phyloP scores from a whole-genome alignment of 2,113 vertebrate species.

The Corythornis cristatus region DNA sequence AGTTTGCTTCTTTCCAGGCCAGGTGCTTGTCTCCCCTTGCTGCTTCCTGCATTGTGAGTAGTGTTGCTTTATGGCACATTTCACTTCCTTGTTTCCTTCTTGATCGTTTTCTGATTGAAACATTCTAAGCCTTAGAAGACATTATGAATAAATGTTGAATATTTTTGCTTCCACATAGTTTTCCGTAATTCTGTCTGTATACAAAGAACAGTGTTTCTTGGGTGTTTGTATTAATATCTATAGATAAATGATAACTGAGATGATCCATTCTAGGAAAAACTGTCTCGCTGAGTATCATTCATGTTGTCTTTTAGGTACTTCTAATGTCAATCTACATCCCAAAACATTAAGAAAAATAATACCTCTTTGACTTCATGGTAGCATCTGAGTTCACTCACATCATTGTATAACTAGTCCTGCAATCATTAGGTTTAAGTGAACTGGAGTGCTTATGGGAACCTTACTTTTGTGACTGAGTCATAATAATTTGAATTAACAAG shows the following conservation, averaged over 20 bases:
- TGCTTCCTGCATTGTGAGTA: neutral
- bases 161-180: neutral
- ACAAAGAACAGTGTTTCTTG: neutral
- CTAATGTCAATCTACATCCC: neutral
- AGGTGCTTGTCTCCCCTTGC: neutral
- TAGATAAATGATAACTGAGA: neutral
- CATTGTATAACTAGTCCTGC: neutral
- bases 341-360: fast-evolving
- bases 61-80: neutral
- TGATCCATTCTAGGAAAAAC: neutral
- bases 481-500: neutral
- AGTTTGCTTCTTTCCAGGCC: neutral
- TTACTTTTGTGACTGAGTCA: neutral
- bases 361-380: neutral
- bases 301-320: neutral
- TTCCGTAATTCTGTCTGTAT: neutral
- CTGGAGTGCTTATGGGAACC: neutral
- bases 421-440: neutral
- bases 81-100: neutral
- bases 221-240: neutral
- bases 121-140: neutral
- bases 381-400: neutral
- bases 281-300: fast-evolving
- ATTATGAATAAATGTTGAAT: neutral
- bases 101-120: neutral